These are phyloP conservation scores for Fukomys damarensis DNA, from an alignment of 2,113 vertebrate species.

Conservation along the genomic window DNA sequence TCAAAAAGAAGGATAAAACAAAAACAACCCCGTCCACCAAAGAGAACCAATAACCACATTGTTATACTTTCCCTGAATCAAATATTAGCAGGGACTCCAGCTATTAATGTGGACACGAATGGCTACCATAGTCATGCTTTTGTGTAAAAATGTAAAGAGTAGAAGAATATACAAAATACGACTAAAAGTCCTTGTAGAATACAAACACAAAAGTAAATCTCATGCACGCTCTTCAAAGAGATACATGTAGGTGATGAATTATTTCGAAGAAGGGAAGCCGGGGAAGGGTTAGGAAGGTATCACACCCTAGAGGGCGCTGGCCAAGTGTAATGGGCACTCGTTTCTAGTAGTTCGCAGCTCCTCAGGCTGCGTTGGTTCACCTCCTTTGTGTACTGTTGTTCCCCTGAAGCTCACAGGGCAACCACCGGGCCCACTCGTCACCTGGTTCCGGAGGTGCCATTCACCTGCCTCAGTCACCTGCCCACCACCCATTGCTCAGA, in stretches of 20 bases:
- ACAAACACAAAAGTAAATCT: not conserved
- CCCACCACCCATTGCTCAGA: rapidly evolving
- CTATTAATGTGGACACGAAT: not conserved
- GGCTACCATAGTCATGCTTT: not conserved
- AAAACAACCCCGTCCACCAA: not conserved
- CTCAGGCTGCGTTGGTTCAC: rapidly evolving
- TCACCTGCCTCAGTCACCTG: rapidly evolving
- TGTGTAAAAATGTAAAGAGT: not conserved
- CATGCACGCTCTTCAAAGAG: not conserved
- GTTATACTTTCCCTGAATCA: rapidly evolving
- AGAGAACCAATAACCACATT: not conserved
- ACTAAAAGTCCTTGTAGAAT: not conserved
- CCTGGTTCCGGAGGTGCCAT: not conserved
- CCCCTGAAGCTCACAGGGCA: no score
- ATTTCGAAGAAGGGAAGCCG: not conserved
- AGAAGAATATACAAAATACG: not conserved
- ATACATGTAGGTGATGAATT: no score
- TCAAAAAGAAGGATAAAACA: not conserved
- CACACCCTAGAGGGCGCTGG: no score
- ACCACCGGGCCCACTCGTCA: not conserved
- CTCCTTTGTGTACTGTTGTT: rapidly evolving
- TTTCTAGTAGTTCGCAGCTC: not conserved
- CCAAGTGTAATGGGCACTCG: no score
- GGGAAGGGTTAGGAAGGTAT: not conserved
- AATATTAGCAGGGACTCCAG: rapidly evolving